Base-by-base conservation (phyloP, 2,797 vertebrate genomes). In the Gallinago stenura region DNA sequence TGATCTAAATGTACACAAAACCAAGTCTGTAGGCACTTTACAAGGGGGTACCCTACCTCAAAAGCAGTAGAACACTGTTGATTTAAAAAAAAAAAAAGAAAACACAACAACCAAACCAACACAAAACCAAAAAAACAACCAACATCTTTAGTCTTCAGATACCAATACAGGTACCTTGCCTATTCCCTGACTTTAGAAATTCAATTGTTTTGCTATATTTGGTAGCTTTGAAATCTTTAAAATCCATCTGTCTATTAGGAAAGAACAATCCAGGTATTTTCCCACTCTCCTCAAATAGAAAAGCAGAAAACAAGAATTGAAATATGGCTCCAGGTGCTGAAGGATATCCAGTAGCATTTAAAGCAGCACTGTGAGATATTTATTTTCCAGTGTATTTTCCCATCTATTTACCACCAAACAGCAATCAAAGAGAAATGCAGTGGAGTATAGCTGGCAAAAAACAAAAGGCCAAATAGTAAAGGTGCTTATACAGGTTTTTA, bases 1-100 rank as follows among this genome's bases (percentile, higher is more conserved):
- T 76, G 54, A 90, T 65, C 50, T 33, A 69, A n/a, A 64, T 5
- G 22, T 33, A 86, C 41, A 66, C 51, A 84, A 56, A 96, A 33
- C 33, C 80, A 80, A 75, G 50, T 51, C 8, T 41, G n/a, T 57
- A 97, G 80, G 85, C 85, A 93, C 93, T 93, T 95, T 20, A 78
- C 85, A 75, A 81, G 25, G 48, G 73, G 43, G 54, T 60, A 69
- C 46, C 83, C 87, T 20, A 86, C 54, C 37, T 83, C 58, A 82
- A 76, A 82, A 2, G 2, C 50, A 69, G n/a, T 22, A 87, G 64
- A 90, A 88, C 39, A 56, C 7, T 60, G 26, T 12, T 37, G 14
- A 71, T 54, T 64, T 9, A 25, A 39, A 65, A 46, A 66, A 16
- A 48, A 66, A 16, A 39, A 11, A 16, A 10, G 35, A 25, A 3